Evolutionary conservation across 2,797 vertebrate species (phyloP).

Genomic region (Cygnus olor): DNA sequence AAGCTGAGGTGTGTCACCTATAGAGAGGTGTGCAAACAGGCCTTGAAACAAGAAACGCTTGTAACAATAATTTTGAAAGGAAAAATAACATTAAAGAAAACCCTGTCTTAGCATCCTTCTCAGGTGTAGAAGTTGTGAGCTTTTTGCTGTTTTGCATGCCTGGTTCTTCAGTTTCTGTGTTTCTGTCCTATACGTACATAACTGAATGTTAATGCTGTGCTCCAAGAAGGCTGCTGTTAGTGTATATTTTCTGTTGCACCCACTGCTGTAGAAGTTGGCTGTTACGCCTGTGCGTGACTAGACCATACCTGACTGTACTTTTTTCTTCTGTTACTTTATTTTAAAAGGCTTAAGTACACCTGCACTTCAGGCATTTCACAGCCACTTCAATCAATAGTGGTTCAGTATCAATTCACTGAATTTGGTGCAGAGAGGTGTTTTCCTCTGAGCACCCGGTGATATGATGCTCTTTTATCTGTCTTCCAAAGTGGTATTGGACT

Average conservation of each 20-base stretch:
- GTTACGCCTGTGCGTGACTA: not conserved
- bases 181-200: no score
- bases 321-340: not conserved
- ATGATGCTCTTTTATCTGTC: not conserved
- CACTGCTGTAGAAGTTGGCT: not conserved
- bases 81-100: not conserved
- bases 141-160: not conserved
- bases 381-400: not conserved
- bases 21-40: not conserved
- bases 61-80: not conserved
- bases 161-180: not conserved
- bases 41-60: not conserved
- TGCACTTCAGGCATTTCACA: not conserved
- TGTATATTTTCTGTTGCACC: not conserved
- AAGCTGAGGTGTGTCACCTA: not conserved
- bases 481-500: not conserved
- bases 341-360: not conserved
- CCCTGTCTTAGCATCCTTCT: rapidly evolving
- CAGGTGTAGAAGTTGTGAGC: not conserved
- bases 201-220: rapidly evolving
- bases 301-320: rapidly evolving
- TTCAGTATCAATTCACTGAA: not conserved
- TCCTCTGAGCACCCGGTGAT: not conserved
- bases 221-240: rapidly evolving
- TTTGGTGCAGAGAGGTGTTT: not conserved